Evolutionary conservation across 2,888 invertebrate genomes (phyloP), one percentile per base, ranked within the genome.

Genomic region (Spatulosminthurus flaviceps): DNA sequence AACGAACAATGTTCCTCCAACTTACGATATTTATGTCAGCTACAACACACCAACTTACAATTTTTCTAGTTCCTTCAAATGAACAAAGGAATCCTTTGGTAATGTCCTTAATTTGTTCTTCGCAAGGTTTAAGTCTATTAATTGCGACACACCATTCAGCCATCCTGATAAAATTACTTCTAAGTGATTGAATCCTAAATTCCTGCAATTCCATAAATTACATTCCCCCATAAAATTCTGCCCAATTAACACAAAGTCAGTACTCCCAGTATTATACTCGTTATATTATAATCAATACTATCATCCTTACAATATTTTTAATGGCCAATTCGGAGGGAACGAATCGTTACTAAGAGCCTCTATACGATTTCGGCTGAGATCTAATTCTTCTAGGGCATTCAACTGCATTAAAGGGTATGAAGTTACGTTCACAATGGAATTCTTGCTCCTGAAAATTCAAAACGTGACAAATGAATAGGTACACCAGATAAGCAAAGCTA

Each of bases 71-170:
- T 91, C 91, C 81, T 89, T 90, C 81, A 93, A 90, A 86, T 91
- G 90, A 84, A 89, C 90, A 87, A 96, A 95, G 43, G 93, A 89
- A 85, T 93, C 92, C 87, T 92, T 93, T n/a, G 92, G 92, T 75
- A 96, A 83, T 34, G 86, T 85, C 34, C 85, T 82, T 24, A 89
- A 85, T 80, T 86, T 91, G 90, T 96, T 96, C 87, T 92, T 93
- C 87, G 93, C 95, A 82, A 96, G 87, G 87, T 93, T 93, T 81
- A 96, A 89, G 84, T 92, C 92, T 84, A 91, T 90, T 83, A 97
- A 89, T 79, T 90, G 90, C 0, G 91, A 91, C 77, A 96, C 89
- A 87, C 92, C 92, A 85, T 92, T 91, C 86, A 96, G 91, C 80
- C 92, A 91, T 80, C 91, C 92, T 84, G 92, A 91, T 86, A 92